These are phyloP conservation scores for Candidula unifasciata DNA, from an alignment of 2,888 invertebrate genomes.

Conservation along the genomic window DNA sequence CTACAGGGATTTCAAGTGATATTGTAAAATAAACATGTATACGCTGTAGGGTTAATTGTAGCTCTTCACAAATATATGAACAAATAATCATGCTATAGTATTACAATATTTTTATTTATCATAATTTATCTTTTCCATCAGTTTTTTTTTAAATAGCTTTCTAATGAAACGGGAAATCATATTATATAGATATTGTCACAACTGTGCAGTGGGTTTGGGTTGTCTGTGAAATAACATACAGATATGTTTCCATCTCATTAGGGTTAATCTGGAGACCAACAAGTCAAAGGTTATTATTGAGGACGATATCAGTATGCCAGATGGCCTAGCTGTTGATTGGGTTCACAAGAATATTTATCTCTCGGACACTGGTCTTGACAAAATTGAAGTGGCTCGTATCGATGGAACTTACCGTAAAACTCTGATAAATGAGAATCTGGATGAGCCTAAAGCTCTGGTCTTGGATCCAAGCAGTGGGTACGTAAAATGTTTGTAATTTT, in stretches of 20 bases:
- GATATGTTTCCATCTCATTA: conserved; percentile 41
- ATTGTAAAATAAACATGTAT: too few relatives aligned
- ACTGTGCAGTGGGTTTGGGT: not conserved
- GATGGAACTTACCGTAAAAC: conserved; percentile 94
- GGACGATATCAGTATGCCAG: conserved; percentile 87
- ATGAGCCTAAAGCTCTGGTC: conserved; percentile 85
- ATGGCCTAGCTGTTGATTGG: conserved; percentile 98
- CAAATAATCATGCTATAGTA: too few relatives aligned
- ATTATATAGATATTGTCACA: too few relatives aligned
- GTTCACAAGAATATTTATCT: conserved; percentile 95
- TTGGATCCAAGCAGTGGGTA: conserved; percentile 73
- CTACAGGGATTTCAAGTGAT: too few relatives aligned
- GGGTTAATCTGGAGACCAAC: conserved; percentile 90
- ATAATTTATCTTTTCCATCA: too few relatives aligned
- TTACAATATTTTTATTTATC: too few relatives aligned
- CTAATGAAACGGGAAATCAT: too few relatives aligned
- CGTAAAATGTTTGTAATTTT: conserved; percentile 51
- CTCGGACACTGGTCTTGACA: conserved; percentile 92
- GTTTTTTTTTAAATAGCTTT: too few relatives aligned
- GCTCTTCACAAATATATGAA: too few relatives aligned
- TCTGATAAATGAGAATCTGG: conserved; percentile 86
- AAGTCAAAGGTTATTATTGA: conserved; percentile 50
- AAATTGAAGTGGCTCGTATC: conserved; percentile 90
- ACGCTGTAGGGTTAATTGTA: too few relatives aligned
- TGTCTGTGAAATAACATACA: not conserved